Evolutionary conservation across 2,888 invertebrate genomes (phyloP), one percentile per base, ranked within the genome.

Genomic region (Philonicus albiceps): DNA sequence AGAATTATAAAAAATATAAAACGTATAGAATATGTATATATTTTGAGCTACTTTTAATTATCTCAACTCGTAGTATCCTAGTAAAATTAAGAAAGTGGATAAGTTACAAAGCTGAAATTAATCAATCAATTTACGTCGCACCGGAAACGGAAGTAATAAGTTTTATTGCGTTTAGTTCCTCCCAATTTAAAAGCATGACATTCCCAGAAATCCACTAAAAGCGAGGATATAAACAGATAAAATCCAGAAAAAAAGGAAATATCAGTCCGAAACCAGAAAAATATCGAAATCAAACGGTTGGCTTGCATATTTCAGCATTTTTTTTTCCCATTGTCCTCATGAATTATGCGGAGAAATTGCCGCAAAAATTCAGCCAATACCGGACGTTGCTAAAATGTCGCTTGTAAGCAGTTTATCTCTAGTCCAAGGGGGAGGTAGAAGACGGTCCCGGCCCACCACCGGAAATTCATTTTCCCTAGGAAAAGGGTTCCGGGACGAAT

Each of bases 161-260:
- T 83, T 83, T 83, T 83, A 83, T 83, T 83, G 83, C 83, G 49
- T 83, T 83, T 83, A 83, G 72, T 37, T 13, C 13, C 64, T 13
- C 13, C 64, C 7, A 22, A 4, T 16, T 34, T 31, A 83, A 83
- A 83, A 37, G 53, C 2, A 64, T 27, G 7, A 22, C 40, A 72
- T 83, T 40, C 40, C 22, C 83, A 64, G 6, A 64, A 83, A 83
- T 34, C 34, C 34, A 34, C 19, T 72, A 64, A 53, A 64, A 83
- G 5, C 22, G 80, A 53, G 83, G 64, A 72, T 83, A 80, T 49
- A 31, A 27, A 3, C 16, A 27, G 53, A 80, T 31, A 83, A 83
- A 83, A 83, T 6, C 19, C 37, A 83, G 64, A 83, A 83, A 83
- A 83, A 72, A 83, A 30, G 49, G 27, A 19, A 6, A 80, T 13